phyloP scores from a whole-genome alignment of 2,797 vertebrate genomes.

The Enteromius argenteus region DNA sequence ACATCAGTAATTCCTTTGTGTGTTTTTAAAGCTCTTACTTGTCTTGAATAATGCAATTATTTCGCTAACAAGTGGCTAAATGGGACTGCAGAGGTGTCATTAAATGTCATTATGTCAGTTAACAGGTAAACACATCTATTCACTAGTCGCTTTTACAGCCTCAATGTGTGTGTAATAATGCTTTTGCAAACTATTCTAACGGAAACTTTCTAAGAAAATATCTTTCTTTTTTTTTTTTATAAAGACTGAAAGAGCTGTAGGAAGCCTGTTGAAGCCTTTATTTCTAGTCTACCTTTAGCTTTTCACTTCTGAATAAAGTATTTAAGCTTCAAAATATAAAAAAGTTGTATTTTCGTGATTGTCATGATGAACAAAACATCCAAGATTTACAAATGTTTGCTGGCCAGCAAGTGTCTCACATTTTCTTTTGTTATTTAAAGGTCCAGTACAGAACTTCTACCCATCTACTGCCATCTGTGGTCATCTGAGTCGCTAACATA shows the following conservation, averaged over 20 bases:
- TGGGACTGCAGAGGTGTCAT: background rate
- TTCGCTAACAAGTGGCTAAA: background rate
- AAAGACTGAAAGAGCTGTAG: background rate
- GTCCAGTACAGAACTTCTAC: background rate
- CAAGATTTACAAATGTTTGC: background rate
- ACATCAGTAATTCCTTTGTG: background rate
- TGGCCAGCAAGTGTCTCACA: background rate
- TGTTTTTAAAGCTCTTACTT: background rate
- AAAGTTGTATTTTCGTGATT: background rate
- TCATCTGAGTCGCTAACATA: background rate
- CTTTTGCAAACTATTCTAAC: conserved; percentile 1
- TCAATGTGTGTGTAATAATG: background rate
- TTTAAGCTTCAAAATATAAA: background rate
- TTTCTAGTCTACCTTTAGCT: too few species aligned
- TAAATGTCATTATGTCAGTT: background rate
- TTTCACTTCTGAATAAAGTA: background rate
- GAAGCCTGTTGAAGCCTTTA: background rate
- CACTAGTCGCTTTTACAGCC: background rate
- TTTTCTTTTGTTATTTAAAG: background rate
- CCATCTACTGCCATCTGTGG: background rate
- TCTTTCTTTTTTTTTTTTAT: background rate
- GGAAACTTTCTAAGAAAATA: background rate
- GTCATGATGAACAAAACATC: background rate
- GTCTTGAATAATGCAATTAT: background rate
- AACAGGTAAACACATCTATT: conserved; percentile 1